A percentile compares a stretch with the other conserved stretches of the same genome.
phyloP scores from a whole-genome alignment of 1,140 invertebrate genomes.

The Daktulosphaira vitifoliae region DNA sequence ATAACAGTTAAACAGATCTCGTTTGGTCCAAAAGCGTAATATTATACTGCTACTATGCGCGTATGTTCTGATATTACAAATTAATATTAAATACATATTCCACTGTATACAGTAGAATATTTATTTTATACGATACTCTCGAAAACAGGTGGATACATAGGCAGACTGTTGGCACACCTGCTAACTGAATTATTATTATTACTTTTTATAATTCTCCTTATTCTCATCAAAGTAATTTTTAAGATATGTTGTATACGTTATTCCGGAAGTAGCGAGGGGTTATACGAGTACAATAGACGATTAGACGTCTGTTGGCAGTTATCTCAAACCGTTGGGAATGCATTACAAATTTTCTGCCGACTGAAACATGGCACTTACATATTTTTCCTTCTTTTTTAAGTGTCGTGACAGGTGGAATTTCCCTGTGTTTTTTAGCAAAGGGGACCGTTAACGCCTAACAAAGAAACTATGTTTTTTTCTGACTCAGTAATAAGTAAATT shows the following conservation, averaged over 20 bases:
- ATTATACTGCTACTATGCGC: background rate
- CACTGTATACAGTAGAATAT: no score
- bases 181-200: constrained; percentile 21
- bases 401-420: constrained; percentile 6
- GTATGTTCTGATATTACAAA: no score
- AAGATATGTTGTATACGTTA: constrained; percentile 2
- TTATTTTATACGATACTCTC: background rate
- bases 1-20: constrained; percentile 29
- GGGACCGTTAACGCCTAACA: no score
- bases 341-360: background rate
- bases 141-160: constrained; percentile 11
- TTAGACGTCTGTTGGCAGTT: constrained; percentile 22
- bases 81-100: no score
- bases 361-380: constrained; percentile 24
- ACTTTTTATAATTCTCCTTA: constrained; percentile 1
- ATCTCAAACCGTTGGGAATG: constrained; percentile 24
- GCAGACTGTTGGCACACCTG: constrained; percentile 28
- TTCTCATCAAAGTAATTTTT: constrained; percentile 13
- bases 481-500: no score
- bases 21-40: constrained; percentile 11
- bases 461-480: no score
- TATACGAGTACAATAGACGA: constrained; percentile 26
- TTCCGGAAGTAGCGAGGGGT: constrained; percentile 30
- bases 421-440: no score
- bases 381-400: no score